These are phyloP conservation scores for Drosophila formosana DNA, from an alignment of 2,888 invertebrate species.

Conservation along the genomic window DNA sequence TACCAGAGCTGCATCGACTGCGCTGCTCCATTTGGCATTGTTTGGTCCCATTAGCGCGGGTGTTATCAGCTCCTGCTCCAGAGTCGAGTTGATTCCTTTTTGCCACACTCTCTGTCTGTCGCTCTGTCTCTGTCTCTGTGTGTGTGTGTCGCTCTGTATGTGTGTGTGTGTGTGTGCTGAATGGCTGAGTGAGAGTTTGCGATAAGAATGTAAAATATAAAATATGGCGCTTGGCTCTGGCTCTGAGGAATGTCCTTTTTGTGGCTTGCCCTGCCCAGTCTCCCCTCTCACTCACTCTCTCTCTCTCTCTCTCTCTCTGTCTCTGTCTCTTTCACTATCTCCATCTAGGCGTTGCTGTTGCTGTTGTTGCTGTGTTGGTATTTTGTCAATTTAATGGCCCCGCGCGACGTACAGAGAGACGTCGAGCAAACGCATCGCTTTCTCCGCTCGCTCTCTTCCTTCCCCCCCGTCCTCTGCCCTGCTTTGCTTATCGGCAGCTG, in stretches of 20 bases:
- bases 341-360: slow-evolving; percentile 45
- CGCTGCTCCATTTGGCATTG: slow-evolving; percentile 76
- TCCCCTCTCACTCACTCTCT: slow-evolving; percentile 9
- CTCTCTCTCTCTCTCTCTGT: slow-evolving; percentile 12
- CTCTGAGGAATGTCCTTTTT: slow-evolving; percentile 85
- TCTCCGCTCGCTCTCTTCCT: slow-evolving; percentile 9
- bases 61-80: slow-evolving; percentile 76
- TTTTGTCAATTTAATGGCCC: slow-evolving; percentile 80
- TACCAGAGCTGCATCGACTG: slow-evolving; percentile 51
- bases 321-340: slow-evolving; percentile 42
- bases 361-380: slow-evolving; percentile 67
- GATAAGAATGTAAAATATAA: slow-evolving; percentile 86
- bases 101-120: slow-evolving; percentile 20
- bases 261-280: slow-evolving; percentile 51
- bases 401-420: slow-evolving; percentile 50
- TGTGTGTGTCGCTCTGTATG: slow-evolving; percentile 23
- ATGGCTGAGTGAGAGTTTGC: slow-evolving; percentile 81
- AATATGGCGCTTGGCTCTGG: slow-evolving; percentile 78
- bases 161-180: slow-evolving; percentile 53
- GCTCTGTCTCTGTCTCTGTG: neutral
- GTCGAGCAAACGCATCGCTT: slow-evolving; percentile 44
- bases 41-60: slow-evolving; percentile 84
- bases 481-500: slow-evolving; percentile 70
- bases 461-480: slow-evolving; percentile 23
- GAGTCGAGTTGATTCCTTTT: slow-evolving; percentile 74